These are phyloP conservation scores for Myiagra hebetior DNA, from an alignment of 2,113 vertebrate species.

Conservation along the genomic window DNA sequence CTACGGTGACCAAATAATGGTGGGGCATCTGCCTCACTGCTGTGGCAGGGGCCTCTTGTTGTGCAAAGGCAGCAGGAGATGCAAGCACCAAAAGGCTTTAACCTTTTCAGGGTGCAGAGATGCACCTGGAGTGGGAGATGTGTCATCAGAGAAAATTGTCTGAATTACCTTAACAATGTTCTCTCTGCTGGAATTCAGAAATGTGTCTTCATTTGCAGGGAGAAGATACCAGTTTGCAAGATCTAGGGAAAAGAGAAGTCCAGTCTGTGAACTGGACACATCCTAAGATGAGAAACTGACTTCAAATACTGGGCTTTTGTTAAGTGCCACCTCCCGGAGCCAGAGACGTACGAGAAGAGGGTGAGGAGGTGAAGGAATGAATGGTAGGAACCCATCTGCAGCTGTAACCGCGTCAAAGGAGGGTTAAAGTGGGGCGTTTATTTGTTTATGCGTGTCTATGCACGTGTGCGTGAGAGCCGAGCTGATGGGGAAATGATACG, in stretches of 20 bases:
- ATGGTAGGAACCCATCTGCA: neutral
- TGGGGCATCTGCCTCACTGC: neutral
- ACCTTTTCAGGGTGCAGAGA: neutral
- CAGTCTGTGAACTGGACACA: neutral
- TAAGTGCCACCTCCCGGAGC: neutral
- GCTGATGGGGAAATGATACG: neutral
- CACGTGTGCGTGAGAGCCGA: neutral
- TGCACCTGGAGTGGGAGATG: neutral
- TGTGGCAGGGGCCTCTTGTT: neutral
- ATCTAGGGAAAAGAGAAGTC: neutral
- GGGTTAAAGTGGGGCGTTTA: neutral
- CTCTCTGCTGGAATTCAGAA: slow-evolving; percentile 11
- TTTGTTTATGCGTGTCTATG: neutral
- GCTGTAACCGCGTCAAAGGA: neutral
- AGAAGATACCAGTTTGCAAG: neutral
- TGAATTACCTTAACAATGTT: neutral
- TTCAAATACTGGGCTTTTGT: neutral
- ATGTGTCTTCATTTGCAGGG: neutral
- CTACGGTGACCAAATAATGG: neutral
- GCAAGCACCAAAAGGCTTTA: neutral
- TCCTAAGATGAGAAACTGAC: neutral
- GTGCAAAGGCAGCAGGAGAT: neutral
- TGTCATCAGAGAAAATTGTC: slow-evolving; percentile 30
- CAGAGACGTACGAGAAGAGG: neutral
- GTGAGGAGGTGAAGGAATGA: neutral